Evolutionary conservation across 2,888 invertebrate species (phyloP).

Genomic region (Acleris literana): DNA sequence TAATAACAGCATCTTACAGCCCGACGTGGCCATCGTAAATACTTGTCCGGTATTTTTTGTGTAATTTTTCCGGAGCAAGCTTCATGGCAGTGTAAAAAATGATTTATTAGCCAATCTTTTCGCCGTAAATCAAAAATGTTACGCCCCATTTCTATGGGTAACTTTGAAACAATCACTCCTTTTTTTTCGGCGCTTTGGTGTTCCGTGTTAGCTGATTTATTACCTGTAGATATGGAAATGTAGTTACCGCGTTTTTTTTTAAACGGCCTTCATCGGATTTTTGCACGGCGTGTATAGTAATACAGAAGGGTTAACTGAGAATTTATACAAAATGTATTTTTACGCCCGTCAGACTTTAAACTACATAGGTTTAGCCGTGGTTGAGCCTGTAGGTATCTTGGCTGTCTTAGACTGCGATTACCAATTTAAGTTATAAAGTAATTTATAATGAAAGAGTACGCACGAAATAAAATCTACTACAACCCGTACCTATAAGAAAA

Average conservation of each 20-base stretch:
- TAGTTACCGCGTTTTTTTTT: slow-evolving; percentile 27
- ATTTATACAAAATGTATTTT: too few species aligned
- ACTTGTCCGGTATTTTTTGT: slow-evolving; percentile 54
- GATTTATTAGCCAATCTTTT: slow-evolving; percentile 78
- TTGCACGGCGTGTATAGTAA: too few species aligned
- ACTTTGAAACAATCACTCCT: slow-evolving; percentile 58
- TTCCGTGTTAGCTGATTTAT: slow-evolving; percentile 42
- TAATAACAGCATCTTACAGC: slow-evolving; percentile 53
- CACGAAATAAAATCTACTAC: too few species aligned
- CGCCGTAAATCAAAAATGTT: slow-evolving; percentile 74
- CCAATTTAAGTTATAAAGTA: too few species aligned
- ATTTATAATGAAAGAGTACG: too few species aligned
- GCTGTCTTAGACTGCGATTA: too few species aligned
- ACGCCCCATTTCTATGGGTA: slow-evolving; percentile 49
- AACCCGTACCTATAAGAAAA: too few species aligned
- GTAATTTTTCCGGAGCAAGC: slow-evolving; percentile 57
- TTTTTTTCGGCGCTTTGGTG: slow-evolving; percentile 43
- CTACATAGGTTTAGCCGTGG: too few species aligned
- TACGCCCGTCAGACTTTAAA: too few species aligned
- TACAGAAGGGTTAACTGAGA: too few species aligned
- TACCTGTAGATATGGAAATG: slow-evolving; percentile 38
- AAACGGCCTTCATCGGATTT: not conserved
- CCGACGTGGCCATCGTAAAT: slow-evolving; percentile 52
- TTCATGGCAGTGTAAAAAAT: slow-evolving; percentile 52
- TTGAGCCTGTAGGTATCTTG: too few species aligned